Conservation (phyloP, 2,113 vertebrate genomes). For the Chaetops frenatus region DNA sequence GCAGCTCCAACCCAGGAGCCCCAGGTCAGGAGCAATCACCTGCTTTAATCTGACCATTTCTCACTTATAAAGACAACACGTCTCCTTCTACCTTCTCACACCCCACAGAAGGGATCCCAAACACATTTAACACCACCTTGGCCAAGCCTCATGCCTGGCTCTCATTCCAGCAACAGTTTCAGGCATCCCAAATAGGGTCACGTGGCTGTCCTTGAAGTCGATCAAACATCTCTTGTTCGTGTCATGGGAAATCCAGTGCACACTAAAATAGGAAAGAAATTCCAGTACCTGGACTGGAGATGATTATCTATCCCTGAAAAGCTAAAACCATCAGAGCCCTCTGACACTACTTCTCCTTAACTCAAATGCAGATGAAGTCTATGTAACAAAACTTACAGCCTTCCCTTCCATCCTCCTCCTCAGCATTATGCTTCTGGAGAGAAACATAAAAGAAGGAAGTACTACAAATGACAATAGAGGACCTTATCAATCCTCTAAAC, state of each 20-base stretch:
- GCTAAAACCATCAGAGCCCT: not conserved
- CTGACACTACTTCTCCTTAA: not conserved
- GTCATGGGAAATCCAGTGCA: not conserved
- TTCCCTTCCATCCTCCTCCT: not conserved
- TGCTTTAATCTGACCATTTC: not conserved
- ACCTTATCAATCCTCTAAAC: not conserved
- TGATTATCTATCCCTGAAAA: not conserved
- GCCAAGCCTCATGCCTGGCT: not conserved
- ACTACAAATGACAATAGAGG: not conserved
- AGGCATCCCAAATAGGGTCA: not conserved
- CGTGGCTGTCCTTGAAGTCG: not conserved
- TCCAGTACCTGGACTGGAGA: not conserved
- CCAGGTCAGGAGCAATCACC: not conserved
- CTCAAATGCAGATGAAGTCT: not conserved
- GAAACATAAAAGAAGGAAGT: not conserved
- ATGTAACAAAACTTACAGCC: fast-evolving
- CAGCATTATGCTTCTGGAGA: not conserved
- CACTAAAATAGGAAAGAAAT: not conserved
- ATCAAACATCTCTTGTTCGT: not conserved
- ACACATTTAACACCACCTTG: not conserved
- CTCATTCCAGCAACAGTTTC: not conserved
- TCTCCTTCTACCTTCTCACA: not conserved
- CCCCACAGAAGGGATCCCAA: not conserved
- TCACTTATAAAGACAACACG: not conserved
- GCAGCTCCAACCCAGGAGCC: not conserved